Evolutionary conservation across 2,797 vertebrate genomes (phyloP).

Genomic region (Streptopelia turtur): DNA sequence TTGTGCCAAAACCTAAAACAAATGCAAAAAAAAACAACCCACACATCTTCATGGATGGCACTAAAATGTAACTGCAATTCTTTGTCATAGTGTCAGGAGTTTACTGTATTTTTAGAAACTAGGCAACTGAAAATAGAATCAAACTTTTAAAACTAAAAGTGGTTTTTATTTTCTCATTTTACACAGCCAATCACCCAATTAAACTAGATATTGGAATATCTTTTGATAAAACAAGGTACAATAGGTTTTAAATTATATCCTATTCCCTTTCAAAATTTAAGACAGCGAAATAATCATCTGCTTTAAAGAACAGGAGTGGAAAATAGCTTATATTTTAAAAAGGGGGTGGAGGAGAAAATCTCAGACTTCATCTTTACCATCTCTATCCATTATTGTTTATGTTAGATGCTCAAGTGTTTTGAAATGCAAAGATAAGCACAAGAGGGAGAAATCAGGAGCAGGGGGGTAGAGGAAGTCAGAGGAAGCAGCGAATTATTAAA

Average conservation of each 20-base stretch:
- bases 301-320: not conserved
- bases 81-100: not conserved
- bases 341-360: not conserved
- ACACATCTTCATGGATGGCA: not conserved
- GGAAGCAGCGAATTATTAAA: not conserved
- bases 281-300: not conserved
- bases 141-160: not conserved
- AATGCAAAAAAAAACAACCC: not conserved
- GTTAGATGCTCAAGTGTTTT: not conserved
- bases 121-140: not conserved
- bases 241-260: not conserved
- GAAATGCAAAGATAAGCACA: not conserved
- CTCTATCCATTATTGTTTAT: not conserved
- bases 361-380: not conserved
- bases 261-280: not conserved
- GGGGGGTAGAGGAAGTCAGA: fast-evolving
- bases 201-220: not conserved
- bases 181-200: not conserved
- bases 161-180: not conserved
- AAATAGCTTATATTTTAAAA: not conserved
- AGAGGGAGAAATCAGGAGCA: not conserved
- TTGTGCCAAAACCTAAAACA: not conserved
- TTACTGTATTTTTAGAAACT: not conserved
- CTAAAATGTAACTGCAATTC: constrained; percentile 9
- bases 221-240: not conserved